Conservation (phyloP, 2,113 vertebrate species). For the Brachypodius melanocephalos region DNA sequence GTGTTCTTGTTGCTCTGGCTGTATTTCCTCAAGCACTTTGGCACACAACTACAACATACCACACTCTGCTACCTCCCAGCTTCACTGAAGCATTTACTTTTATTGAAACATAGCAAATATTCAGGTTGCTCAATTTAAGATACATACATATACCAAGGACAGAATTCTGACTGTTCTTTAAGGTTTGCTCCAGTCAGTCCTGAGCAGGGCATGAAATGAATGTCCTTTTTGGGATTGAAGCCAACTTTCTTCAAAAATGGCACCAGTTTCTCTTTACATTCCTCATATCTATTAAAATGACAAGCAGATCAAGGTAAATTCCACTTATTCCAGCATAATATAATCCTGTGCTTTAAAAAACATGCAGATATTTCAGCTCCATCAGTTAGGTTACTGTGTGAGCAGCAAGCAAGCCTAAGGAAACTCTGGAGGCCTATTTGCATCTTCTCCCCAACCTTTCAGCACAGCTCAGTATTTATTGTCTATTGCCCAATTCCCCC, state of each 20-base stretch:
- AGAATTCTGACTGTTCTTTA: conserved; percentile 89
- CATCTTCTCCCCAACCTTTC: background rate
- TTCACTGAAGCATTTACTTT: background rate
- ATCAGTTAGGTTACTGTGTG: background rate
- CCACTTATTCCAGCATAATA: background rate
- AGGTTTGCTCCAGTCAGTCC: conserved; percentile 97
- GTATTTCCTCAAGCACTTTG: background rate
- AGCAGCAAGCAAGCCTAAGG: background rate
- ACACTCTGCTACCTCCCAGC: background rate
- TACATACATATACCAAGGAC: conserved; percentile 97
- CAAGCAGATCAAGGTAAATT: background rate
- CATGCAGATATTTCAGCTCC: background rate
- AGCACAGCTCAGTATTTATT: background rate
- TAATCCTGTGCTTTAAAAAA: background rate
- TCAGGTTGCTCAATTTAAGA: background rate
- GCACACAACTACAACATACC: background rate
- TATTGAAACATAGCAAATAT: background rate
- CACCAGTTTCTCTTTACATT: conserved; percentile 99
- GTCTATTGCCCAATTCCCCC: background rate
- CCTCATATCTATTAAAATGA: conserved; percentile 86
- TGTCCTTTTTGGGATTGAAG: conserved; percentile 99
- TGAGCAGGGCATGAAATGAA: conserved; percentile 99
- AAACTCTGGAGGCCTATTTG: background rate
- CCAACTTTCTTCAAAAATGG: conserved; percentile 99
- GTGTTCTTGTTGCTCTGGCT: background rate